Base-by-base conservation (phyloP, 2,113 vertebrate genomes). In the Aptenodytes forsteri region DNA sequence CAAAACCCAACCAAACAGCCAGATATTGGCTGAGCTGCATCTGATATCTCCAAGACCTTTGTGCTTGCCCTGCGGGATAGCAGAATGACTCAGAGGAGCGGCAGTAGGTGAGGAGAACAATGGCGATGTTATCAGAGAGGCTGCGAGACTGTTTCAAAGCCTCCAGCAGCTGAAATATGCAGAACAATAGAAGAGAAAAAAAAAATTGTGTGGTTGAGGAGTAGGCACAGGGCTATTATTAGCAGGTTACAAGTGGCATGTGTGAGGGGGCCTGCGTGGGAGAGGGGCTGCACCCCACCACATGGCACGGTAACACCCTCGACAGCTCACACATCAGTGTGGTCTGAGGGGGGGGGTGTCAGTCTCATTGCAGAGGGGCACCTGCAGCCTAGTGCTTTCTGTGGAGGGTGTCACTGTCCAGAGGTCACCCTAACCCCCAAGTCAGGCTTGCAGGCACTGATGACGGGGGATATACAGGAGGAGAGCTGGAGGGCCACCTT, bases 31-130 rank as follows among this genome's bases (percentile, higher is more conserved):
- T 90, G 90, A 87, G 78, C 76, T 66, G 80, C 71, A 75, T 62
- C 95, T 55, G 79, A 55, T 86, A 25, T 42, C 75, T 46, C 10
- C 0, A 10, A 70, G 77, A 82, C 65, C 90, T 78, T 44, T 61
- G 58, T 36, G 83, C 83, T 79, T 12, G 12, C 46, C 69, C 83
- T 85, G 54, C 7, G 1, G 87, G 71, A 36, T 17, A 80, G 72
- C 64, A 15, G 88, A 29, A n/a, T 92, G 95, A 94, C 62, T 94
- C 95, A 93, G 83, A 83, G 52, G 54, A 49, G 52, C 36, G 3
- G 56, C 9, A 2, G 71, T 56, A 89, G 87, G 87, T 65, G 95
- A 93, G 56, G 55, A 71, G 83, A 95, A 90, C 71, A 90, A 92
- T 17, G 67, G 64, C 7, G 84, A 81, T 78, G 87, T 6, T 69